Base-by-base conservation (phyloP, 2,113 vertebrate genomes). In the Holacanthus passer region DNA sequence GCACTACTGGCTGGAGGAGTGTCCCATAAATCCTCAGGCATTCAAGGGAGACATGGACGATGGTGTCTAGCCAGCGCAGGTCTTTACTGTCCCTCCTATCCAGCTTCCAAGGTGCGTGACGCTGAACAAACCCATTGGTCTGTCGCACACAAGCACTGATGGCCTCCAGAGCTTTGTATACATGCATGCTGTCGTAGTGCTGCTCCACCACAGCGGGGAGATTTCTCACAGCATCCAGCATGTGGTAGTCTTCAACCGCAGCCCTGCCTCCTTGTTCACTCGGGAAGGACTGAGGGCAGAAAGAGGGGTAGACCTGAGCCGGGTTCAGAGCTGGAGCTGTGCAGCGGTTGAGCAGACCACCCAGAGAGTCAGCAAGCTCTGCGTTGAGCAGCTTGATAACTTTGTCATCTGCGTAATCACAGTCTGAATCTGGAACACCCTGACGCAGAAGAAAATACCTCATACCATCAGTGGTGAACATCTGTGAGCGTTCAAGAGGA, bases 361-460 rank as follows among this genome's bases (percentile, higher is more conserved):
- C 98, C 0, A 99, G 93, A 0, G 97, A 94, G 82, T 98, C 97
- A 0, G 97, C 96, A n/a, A 99, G 94, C 81, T 99, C 97, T 0
- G 97, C 94, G 7, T 99, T 98, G 69, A 99, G 85, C 50, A 99
- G 1, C 80, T 97, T 98, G 2, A 94, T 65, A 7, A 97, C 96
- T 82, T 99, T 98, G 75, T 96, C 91, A 0, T 97, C 95, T 0
- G 96, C 96, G 69, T 97, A 99, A 87, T 99, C 96, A 5, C 97
- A 96, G 35, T 99, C 98, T 0, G 96, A 92, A 60, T 96, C 97
- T 0, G 97, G 98, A 14, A 99, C 97, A 0, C 98, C 98, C 87
- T 98, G 98, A 35, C 97, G 94, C 8, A 99, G 95, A 16, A 99
- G 96, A 32, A 99, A 99, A 87, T 99, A 99, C 65, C 98, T 95